Evolutionary conservation across 2,797 vertebrate species (phyloP).

Genomic region (Hemitrygon akajei): DNA sequence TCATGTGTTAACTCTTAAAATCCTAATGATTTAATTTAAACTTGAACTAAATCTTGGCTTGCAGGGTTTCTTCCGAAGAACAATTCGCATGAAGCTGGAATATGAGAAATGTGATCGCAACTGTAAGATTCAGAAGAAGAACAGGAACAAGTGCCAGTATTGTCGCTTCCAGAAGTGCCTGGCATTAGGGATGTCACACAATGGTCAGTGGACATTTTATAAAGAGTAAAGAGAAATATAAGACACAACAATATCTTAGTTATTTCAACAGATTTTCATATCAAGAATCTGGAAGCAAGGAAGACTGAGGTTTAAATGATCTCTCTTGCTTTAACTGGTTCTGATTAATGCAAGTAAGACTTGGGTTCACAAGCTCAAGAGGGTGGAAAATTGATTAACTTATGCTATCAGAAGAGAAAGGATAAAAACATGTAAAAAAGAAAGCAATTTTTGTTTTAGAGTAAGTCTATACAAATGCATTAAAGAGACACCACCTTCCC

Average conservation of each 20-base stretch:
- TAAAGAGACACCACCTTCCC: neutral
- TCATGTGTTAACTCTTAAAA: neutral
- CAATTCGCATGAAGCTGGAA: conserved; percentile 93
- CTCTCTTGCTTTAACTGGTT: neutral
- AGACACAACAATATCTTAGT: neutral
- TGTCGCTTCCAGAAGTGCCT: conserved; percentile 99
- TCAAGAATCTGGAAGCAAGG: neutral
- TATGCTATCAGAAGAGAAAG: neutral
- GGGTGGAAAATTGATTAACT: neutral
- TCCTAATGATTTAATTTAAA: neutral
- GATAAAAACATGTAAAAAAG: neutral
- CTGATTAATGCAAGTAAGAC: neutral
- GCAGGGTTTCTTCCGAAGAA: conserved; percentile 95
- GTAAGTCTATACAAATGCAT: neutral
- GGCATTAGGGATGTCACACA: conserved; percentile 93
- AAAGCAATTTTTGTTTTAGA: neutral
- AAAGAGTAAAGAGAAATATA: neutral
- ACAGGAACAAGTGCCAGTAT: conserved; percentile 97
- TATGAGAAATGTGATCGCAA: conserved; percentile 87
- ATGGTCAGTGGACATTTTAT: conserved; percentile 65
- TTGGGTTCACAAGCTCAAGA: neutral
- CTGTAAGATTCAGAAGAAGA: conserved; percentile 98
- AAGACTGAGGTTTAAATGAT: neutral
- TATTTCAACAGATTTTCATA: neutral
- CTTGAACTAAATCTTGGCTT: neutral